A percentile compares a stretch with the other conserved stretches of the same genome.
These are phyloP conservation scores for Euzophera pinguis DNA, from an alignment of 2,888 invertebrate species.

Conservation along the genomic window DNA sequence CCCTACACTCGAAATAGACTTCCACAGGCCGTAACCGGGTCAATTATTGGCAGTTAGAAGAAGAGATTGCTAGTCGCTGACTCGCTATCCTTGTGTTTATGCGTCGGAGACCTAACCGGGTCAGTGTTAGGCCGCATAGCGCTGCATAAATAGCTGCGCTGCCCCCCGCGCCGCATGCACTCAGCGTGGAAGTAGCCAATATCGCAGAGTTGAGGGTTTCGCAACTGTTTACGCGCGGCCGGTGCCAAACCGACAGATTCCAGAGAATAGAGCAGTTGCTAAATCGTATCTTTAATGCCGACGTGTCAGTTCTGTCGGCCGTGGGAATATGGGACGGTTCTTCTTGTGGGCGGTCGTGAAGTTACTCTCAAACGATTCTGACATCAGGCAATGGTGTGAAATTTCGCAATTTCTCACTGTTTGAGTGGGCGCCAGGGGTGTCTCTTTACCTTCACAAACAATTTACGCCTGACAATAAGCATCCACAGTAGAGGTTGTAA, in stretches of 20 bases:
- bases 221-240: constrained; percentile 62
- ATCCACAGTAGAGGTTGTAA: not conserved
- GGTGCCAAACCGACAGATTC: constrained; percentile 62
- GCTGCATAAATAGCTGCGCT: constrained; percentile 67
- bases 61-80: constrained; percentile 27
- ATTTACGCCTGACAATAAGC: constrained; percentile 4
- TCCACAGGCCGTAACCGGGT: constrained; percentile 22
- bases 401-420: not conserved
- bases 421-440: too few species aligned
- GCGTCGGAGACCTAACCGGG: constrained; percentile 66
- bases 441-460: not conserved
- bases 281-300: constrained; percentile 43
- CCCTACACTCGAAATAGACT: constrained; percentile 31
- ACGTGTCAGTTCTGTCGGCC: constrained; percentile 47
- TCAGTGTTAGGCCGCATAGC: constrained; percentile 78
- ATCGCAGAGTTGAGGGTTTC: constrained; percentile 47
- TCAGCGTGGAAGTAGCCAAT: constrained; percentile 41
- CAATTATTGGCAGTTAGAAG: constrained; percentile 27
- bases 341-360: constrained; percentile 41
- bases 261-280: constrained; percentile 49
- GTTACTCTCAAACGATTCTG: constrained; percentile 34
- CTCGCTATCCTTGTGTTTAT: constrained; percentile 66
- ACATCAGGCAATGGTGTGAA: not conserved
- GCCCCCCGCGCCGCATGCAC: constrained; percentile 36
- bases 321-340: constrained; percentile 64